Base-by-base conservation (phyloP, 2,888 invertebrate species). In the Venusia cambrica region DNA sequence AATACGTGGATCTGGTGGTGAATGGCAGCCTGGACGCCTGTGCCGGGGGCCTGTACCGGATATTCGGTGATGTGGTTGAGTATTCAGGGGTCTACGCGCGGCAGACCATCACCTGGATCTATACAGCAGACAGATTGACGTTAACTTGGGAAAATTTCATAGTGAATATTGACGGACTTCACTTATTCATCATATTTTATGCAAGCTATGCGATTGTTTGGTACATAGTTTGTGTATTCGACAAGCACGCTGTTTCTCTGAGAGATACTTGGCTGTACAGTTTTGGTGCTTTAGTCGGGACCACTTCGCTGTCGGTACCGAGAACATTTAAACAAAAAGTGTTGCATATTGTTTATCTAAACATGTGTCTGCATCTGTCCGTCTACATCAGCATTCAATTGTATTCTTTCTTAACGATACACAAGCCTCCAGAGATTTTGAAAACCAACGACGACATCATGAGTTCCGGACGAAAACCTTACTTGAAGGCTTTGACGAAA, bases 51-150 rank as follows among this genome's bases (percentile, higher is more conserved):
- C 45, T 75, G 0, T 79, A 75, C 14, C 62, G 73, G 36, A 44
- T 72, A 2, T 80, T 67, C 17, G 77, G 73, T 3, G 62, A 75
- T n/a, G 1, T 38, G 0, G 70, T 84, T 0, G 63, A 58, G 2
- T 85, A 83, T 40, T 79, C 81, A 1, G 83, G 83, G 0, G 35
- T 68, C 1, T 83, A 84, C 32, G 53, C 54, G 0, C 54, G 61
- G 8, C 77, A 81, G 51, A 48, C 53, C 0, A 38, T 75, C 1
- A 42, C 64, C 19, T 84, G 80, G 80, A 51, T 70, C 0, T 84
- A 81, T 25, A 43, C 61, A 3, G 71, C 60, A 0, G 60, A 74
- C 36, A 57, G 81, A 48, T 40, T 39, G 0, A 46, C 51, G 1
- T 60, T 63, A 39, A 67, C 73, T 5, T 84, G 78, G 81, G 39